A percentile compares a stretch with the other conserved stretches of the same genome.
Conservation (phyloP, 2,888 invertebrate species). For the Phasia obesa region DNA sequence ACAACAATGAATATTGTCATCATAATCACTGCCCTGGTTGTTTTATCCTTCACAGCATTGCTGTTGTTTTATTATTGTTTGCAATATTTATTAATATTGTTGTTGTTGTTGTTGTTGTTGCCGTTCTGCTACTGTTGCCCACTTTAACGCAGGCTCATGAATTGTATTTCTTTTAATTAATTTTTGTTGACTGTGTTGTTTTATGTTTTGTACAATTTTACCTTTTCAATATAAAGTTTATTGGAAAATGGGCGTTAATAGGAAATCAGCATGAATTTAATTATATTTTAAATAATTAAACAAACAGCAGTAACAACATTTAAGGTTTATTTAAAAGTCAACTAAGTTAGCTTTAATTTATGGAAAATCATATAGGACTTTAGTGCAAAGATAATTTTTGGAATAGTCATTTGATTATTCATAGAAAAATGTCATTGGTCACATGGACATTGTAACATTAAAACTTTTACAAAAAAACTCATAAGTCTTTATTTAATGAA, state of each 20-base stretch:
- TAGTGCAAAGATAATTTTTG: no score
- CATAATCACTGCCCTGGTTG: neutral
- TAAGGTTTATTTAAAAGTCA: neutral
- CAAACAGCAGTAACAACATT: slow-evolving; percentile 3
- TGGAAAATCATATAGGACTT: no score
- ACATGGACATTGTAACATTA: no score
- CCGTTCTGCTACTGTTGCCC: slow-evolving; percentile 7
- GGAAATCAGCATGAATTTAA: neutral
- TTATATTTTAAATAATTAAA: neutral
- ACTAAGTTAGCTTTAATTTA: neutral
- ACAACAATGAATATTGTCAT: slow-evolving; percentile 4
- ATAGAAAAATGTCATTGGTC: no score
- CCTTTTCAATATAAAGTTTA: slow-evolving; percentile 20
- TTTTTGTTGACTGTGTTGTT: slow-evolving; percentile 72
- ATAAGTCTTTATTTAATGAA: no score
- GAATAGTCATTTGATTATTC: no score
- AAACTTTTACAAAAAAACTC: no score
- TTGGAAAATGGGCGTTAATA: slow-evolving; percentile 25
- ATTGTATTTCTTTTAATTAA: slow-evolving; percentile 65
- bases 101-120: slow-evolving; percentile 17
- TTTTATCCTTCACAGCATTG: neutral
- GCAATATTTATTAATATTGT: slow-evolving; percentile 43
- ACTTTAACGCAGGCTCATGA: slow-evolving; percentile 35
- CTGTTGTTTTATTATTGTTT: slow-evolving; percentile 15
- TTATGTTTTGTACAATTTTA: slow-evolving; percentile 65